A percentile compares a stretch with the other conserved stretches of the same genome.
Conservation (phyloP, 1,140 invertebrate species). For the Artemia franciscana region DNA sequence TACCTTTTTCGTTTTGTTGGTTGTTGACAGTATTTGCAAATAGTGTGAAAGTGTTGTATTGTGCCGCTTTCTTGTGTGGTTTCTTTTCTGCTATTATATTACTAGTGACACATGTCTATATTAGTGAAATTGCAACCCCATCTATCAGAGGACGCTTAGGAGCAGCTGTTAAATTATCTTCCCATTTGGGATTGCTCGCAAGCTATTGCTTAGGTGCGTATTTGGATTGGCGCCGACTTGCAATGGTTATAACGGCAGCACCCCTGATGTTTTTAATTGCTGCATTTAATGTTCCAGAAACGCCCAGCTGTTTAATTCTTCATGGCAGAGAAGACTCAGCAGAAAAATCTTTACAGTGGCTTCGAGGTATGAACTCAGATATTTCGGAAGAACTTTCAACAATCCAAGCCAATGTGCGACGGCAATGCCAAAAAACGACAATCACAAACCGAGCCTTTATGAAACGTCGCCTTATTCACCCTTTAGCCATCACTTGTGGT, state of each 20-base stretch:
- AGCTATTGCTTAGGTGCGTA: constrained; percentile 55
- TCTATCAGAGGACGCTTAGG: constrained; percentile 59
- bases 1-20: constrained; percentile 48
- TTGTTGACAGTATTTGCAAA: constrained; percentile 44
- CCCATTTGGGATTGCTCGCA: constrained; percentile 57
- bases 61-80: constrained; percentile 48
- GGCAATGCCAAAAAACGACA: constrained; percentile 17
- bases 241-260: constrained; percentile 42
- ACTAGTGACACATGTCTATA: constrained; percentile 57
- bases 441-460: constrained; percentile 20
- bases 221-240: constrained; percentile 53
- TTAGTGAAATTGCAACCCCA: constrained; percentile 67
- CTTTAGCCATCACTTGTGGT: constrained; percentile 47
- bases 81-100: constrained; percentile 52
- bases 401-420: constrained; percentile 35
- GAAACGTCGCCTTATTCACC: constrained; percentile 29
- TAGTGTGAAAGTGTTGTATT: constrained; percentile 45
- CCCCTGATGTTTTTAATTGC: constrained; percentile 25
- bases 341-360: constrained; percentile 42
- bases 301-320: constrained; percentile 49
- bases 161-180: constrained; percentile 45
- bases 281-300: constrained; percentile 41
- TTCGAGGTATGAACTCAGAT: constrained; percentile 44
- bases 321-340: constrained; percentile 50
- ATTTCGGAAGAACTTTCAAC: constrained; percentile 38